Base-by-base conservation (phyloP, 2,888 invertebrate species). In the Polymixis flavicincta region DNA sequence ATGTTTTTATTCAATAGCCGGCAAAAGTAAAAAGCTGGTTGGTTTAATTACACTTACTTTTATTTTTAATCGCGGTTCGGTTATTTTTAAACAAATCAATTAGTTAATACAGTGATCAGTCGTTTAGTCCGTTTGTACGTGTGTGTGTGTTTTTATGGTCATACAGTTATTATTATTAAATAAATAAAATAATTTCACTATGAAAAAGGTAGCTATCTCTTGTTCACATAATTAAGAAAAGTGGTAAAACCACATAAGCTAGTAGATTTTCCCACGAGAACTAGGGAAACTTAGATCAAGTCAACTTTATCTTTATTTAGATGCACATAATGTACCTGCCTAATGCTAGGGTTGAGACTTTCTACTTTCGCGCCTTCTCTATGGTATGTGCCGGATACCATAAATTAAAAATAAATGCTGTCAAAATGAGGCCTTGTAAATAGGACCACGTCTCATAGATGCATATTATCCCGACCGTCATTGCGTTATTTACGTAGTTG, bases 271-370 rank as follows among this genome's bases (percentile, higher is more conserved):
- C 82, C 77, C 83, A 85, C 71, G 85, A 85, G 82, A 85, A 72
- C 85, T 69, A 65, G 85, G 85, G 83, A 82, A 82, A 82, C 82
- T 83, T 64, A 69, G 60, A 70, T 64, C 70, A 60, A 85, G 70
- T 66, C 63, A 0, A 66, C 59, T 85, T 70, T 81, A 80, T 84
- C 85, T 85, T 67, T 85, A 81, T 80, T 84, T 84, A 84, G 81
- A 70, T 45, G 66, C 63, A 66, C 54, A 70, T 82, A 67, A 75
- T 60, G 74, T 64, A 66, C 13, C 32, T 54, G 50, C 0, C 13
- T 25, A 59, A 74, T 73, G 48, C 52, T 59, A 69, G 61, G 76
- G 85, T 70, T 28, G 19, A 28, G 50, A 70, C 76, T 82, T 85
- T 82, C 81, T 37, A 82, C 81, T 81, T 85, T 81, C 85, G 54